These are phyloP conservation scores for Salarias fasciatus DNA, from an alignment of 2,797 vertebrate species.

Conservation along the genomic window DNA sequence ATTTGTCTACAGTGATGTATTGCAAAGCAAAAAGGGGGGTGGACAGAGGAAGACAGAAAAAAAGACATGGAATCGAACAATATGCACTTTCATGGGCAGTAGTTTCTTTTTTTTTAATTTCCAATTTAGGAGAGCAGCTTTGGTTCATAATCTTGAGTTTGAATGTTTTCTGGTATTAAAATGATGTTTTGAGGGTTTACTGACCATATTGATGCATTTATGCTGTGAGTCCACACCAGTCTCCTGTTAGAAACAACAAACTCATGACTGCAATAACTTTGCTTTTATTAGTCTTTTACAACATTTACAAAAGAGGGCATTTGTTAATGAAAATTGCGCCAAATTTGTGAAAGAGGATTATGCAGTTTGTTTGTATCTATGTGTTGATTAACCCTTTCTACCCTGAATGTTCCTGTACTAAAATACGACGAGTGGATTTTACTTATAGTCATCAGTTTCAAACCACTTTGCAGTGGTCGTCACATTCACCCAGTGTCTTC, in stretches of 20 bases:
- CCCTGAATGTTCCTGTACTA: not conserved
- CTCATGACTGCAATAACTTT: conserved; percentile 59
- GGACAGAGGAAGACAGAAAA: conserved; percentile 21
- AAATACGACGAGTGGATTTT: too few relatives aligned
- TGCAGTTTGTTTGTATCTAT: conserved; percentile 65
- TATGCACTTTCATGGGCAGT: conserved; percentile 84
- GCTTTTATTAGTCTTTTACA: conserved; percentile 18
- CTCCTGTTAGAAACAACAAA: conserved; percentile 24
- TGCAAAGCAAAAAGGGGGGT: conserved; percentile 57
- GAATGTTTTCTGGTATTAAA: conserved; percentile 42
- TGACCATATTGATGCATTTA: conserved; percentile 50
- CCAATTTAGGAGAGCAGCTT: conserved; percentile 54
- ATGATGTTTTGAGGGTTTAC: conserved; percentile 46
- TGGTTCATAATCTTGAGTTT: conserved; percentile 45
- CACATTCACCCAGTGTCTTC: too few relatives aligned
- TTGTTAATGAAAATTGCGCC: conserved; percentile 56
- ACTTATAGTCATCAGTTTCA: too few relatives aligned
- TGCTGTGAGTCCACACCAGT: conserved; percentile 33
- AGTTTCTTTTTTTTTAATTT: not conserved
- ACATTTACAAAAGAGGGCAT: conserved; percentile 27
- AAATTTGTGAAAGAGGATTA: conserved; percentile 68
- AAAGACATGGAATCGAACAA: conserved; percentile 67
- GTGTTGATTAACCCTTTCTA: conserved; percentile 43
- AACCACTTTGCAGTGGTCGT: too few relatives aligned
- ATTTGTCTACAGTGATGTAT: conserved; percentile 58